Evolutionary conservation across 2,888 invertebrate species (phyloP).

Genomic region (Calameuta filiformis): DNA sequence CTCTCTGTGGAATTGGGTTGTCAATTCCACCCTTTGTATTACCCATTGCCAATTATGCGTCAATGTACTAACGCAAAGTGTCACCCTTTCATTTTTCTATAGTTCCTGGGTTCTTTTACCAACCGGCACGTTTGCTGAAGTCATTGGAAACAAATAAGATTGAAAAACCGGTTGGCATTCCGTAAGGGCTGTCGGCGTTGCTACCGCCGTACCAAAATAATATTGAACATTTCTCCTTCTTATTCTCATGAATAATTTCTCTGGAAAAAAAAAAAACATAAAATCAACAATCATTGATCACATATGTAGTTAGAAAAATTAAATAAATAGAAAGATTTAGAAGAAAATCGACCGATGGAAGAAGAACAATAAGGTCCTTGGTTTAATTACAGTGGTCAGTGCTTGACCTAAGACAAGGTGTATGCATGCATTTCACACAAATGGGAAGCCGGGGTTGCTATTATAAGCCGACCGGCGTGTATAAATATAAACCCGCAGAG

Average conservation of each 20-base stretch:
- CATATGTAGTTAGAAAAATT: not conserved
- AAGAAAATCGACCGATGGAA: not conserved
- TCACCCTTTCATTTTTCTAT: not conserved
- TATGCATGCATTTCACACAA: slow-evolving; percentile 53
- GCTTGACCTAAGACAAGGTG: slow-evolving; percentile 53
- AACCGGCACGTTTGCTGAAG: not conserved
- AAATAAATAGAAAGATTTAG: not conserved
- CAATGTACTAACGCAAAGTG: not conserved
- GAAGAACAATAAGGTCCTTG: not conserved
- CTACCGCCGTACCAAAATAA: not conserved
- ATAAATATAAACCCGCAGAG: slow-evolving; percentile 60
- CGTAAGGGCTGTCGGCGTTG: not conserved
- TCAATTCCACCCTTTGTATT: not conserved
- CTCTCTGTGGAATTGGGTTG: not conserved
- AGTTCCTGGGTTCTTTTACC: not conserved
- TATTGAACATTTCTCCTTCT: not conserved
- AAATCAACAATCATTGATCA: not conserved
- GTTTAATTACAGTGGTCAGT: slow-evolving; percentile 15
- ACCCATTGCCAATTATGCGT: not conserved
- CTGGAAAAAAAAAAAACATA: not conserved
- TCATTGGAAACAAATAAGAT: not conserved
- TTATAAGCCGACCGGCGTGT: slow-evolving; percentile 56
- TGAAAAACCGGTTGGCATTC: not conserved
- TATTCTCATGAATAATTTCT: not conserved
- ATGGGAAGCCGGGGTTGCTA: slow-evolving; percentile 48